Evolutionary conservation across 2,888 invertebrate species (phyloP).

Genomic region (Pollenia angustigena): DNA sequence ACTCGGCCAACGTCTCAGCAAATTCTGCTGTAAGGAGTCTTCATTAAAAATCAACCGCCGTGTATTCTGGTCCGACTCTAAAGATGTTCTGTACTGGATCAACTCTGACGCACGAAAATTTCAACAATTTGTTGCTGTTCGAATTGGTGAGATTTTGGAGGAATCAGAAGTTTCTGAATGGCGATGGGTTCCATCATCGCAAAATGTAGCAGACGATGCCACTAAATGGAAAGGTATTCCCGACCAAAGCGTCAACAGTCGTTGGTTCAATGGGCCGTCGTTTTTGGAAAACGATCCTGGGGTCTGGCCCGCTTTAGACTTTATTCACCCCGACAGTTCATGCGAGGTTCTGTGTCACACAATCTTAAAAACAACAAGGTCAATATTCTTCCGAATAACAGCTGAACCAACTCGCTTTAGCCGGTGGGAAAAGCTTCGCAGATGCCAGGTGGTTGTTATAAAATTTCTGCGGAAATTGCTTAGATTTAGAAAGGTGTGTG

Average conservation of each 20-base stretch:
- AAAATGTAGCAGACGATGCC: slow-evolving; percentile 50
- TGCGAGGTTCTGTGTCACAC: background rate
- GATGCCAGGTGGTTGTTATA: background rate
- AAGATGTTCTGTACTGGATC: slow-evolving; percentile 42
- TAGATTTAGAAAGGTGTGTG: background rate
- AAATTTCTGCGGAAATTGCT: background rate
- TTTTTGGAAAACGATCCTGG: background rate
- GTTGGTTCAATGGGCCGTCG: background rate
- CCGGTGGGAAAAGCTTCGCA: slow-evolving; percentile 40
- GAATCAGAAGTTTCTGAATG: slow-evolving; percentile 7
- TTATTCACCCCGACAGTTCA: background rate
- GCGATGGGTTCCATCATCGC: background rate
- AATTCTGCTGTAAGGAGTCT: background rate
- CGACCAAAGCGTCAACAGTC: background rate
- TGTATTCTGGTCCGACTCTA: slow-evolving; percentile 62
- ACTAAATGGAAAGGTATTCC: slow-evolving; percentile 26
- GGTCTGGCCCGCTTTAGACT: slow-evolving; percentile 9
- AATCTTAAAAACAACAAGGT: background rate
- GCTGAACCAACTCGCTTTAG: slow-evolving; percentile 37
- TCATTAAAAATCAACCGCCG: slow-evolving; percentile 33
- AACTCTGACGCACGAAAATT: slow-evolving; percentile 53
- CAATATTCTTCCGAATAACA: background rate
- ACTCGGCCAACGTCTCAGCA: slow-evolving; percentile 13
- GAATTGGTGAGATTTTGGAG: slow-evolving; percentile 57
- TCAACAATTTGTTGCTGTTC: slow-evolving; percentile 53